These are phyloP conservation scores for Ivindomyrus marchei DNA, from an alignment of 2,113 vertebrate genomes.

Conservation along the genomic window DNA sequence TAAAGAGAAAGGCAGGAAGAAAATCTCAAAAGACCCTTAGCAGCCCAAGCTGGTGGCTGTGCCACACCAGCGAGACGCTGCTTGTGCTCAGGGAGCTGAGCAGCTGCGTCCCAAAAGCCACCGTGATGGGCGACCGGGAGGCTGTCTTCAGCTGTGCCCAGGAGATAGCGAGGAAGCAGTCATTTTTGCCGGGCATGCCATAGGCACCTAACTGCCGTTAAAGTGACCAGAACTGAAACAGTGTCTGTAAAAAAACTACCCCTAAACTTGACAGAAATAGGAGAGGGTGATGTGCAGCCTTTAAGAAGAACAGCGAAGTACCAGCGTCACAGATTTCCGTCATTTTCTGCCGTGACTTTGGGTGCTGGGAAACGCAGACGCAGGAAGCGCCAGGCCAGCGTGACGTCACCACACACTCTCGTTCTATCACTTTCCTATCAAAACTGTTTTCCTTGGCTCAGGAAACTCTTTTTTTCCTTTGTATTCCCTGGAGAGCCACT, in stretches of 20 bases:
- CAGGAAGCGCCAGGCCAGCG: constrained; percentile 19
- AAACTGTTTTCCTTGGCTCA: constrained; percentile 51
- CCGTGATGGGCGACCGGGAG: not conserved
- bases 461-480: constrained; percentile 32
- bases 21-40: not conserved
- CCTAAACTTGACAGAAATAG: not conserved
- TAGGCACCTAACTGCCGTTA: too few relatives aligned
- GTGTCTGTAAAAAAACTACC: not conserved
- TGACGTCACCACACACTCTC: constrained; percentile 50
- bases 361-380: constrained; percentile 24
- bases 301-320: too few relatives aligned
- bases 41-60: not conserved
- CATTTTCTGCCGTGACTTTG: not conserved
- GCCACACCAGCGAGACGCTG: not conserved
- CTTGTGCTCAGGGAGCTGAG: not conserved
- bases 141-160: not conserved
- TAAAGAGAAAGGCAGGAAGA: not conserved
- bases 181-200: not conserved
- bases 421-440: constrained; percentile 53
- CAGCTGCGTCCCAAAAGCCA: not conserved
- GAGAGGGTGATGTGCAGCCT: not conserved
- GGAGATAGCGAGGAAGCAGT: not conserved
- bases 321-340: not conserved
- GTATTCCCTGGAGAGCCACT: constrained; percentile 41
- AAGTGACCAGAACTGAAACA: not conserved